A percentile compares a stretch with the other conserved stretches of the same genome.
phyloP scores from a whole-genome alignment of 2,113 vertebrate species.

The Indicator indicator region DNA sequence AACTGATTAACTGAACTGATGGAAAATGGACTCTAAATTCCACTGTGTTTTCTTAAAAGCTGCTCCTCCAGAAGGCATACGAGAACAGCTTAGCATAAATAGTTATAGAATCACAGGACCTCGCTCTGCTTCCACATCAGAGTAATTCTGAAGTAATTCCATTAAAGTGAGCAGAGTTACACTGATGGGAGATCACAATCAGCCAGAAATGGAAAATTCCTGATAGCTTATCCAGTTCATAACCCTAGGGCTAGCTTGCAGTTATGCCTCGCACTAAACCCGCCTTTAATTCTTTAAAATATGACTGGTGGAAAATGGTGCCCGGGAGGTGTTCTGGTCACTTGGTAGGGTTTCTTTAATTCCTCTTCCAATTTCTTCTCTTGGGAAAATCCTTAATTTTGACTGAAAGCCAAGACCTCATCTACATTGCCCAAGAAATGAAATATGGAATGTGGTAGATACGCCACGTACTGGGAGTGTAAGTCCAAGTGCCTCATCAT shows the following conservation, averaged over 20 bases:
- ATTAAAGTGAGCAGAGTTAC: constrained; percentile 60
- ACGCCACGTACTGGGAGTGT: too few species aligned
- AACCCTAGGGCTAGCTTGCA: constrained; percentile 26
- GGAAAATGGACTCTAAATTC: constrained; percentile 24
- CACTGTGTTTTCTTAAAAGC: constrained; percentile 41
- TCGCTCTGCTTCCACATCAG: constrained; percentile 29
- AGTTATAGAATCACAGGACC: constrained; percentile 50
- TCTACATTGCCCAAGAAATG: not conserved
- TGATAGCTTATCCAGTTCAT: constrained; percentile 61
- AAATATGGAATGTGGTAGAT: not conserved
- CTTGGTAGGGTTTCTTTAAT: not conserved
- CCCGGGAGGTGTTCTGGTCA: not conserved
- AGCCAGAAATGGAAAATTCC: constrained; percentile 67
- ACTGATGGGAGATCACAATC: constrained; percentile 61
- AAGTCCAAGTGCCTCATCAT: not conserved
- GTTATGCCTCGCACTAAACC: constrained; percentile 27
- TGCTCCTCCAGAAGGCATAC: not conserved
- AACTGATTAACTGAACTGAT: constrained; percentile 47
- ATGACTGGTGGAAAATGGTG: constrained; percentile 8
- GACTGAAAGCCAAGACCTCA: constrained; percentile 13
- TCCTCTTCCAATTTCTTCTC: not conserved
- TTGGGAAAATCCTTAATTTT: constrained; percentile 20
- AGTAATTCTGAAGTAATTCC: constrained; percentile 54
- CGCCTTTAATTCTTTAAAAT: constrained; percentile 14
- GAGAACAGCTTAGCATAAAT: not conserved